These are phyloP conservation scores for Metacarcinus magister DNA, from an alignment of 2,888 invertebrate species.

Conservation along the genomic window DNA sequence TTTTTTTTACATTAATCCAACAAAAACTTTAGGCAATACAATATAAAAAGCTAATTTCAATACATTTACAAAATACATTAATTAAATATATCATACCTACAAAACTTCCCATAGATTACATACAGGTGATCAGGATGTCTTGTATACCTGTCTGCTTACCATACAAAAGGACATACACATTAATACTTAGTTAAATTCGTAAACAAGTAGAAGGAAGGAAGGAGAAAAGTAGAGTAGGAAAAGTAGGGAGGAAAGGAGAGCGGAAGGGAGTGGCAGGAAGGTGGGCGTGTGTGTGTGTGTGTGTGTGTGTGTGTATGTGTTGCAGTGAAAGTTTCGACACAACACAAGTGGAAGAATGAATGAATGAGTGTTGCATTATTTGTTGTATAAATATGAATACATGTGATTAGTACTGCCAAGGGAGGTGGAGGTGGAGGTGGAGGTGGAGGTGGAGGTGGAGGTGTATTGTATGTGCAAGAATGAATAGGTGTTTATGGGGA, in stretches of 20 bases:
- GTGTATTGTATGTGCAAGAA: background rate
- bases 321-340: background rate
- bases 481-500: background rate
- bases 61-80: too few relatives aligned
- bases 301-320: constrained; percentile 8
- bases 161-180: too few relatives aligned
- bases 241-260: background rate
- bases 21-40: too few relatives aligned
- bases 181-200: too few relatives aligned
- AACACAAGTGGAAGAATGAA: background rate
- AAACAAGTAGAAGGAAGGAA: background rate
- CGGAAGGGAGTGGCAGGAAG: constrained; percentile 11
- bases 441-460: background rate
- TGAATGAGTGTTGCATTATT: background rate
- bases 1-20: too few relatives aligned
- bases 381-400: background rate
- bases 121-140: too few relatives aligned
- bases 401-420: background rate
- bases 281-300: background rate
- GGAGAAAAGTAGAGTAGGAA: background rate
- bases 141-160: too few relatives aligned
- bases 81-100: too few relatives aligned
- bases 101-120: too few relatives aligned
- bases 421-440: background rate
- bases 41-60: too few relatives aligned